A percentile compares a stretch with the other conserved stretches of the same genome.
Conservation (phyloP, 1,140 invertebrate genomes). For the Pseudomyrmex cubaensis region DNA sequence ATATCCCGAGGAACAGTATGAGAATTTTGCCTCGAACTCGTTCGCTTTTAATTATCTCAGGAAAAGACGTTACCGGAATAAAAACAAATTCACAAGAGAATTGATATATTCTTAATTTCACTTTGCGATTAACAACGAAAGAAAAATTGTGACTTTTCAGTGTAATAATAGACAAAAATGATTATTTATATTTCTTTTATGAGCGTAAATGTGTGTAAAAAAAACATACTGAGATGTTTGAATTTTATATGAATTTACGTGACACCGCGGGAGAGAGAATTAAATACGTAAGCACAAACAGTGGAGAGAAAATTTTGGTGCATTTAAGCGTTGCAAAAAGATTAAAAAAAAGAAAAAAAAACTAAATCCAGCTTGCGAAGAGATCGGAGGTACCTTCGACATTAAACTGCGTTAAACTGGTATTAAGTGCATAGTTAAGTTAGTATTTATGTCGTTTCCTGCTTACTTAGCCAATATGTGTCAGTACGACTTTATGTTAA, state of each 20-base stretch:
- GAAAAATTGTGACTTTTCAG: neutral
- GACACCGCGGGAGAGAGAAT: neutral
- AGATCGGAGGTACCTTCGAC: constrained; percentile 8
- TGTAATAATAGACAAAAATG: neutral
- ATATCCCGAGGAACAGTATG: neutral
- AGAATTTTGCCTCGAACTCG: constrained; percentile 14
- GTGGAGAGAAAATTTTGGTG: neutral
- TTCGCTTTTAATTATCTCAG: neutral
- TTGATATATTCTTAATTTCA: constrained; percentile 7
- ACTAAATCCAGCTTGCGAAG: neutral
- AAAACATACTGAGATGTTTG: neutral
- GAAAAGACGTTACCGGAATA: neutral
- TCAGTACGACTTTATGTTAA: constrained; percentile 29
- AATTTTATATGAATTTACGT: neutral
- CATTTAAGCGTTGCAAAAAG: constrained; percentile 3
- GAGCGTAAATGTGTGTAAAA: neutral
- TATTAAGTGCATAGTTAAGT: constrained; percentile 30
- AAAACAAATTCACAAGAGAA: neutral
- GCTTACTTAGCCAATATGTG: constrained; percentile 24
- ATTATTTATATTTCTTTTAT: neutral
- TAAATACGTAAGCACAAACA: neutral
- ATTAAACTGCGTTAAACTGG: constrained; percentile 1
- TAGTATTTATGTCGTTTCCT: constrained; percentile 17
- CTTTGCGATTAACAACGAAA: neutral
- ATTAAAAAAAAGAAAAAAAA: neutral